Evolutionary conservation across 2,113 vertebrate species (phyloP).

Genomic region (Symphodus melops): DNA sequence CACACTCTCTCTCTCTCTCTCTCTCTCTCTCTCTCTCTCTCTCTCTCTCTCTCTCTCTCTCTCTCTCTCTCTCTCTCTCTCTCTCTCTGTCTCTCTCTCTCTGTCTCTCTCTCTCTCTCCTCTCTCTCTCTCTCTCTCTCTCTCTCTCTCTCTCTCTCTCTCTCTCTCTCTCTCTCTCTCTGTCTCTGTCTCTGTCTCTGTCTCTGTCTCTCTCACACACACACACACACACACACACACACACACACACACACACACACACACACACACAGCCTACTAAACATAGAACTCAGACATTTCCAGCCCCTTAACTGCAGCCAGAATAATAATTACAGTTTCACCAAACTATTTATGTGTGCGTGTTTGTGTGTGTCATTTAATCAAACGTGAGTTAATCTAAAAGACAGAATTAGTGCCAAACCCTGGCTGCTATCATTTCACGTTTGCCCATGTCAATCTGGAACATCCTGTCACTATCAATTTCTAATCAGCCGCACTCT

Average conservation of each 20-base stretch:
- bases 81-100: too few species aligned
- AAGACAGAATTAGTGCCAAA: slow-evolving; percentile 19
- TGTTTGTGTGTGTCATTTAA: slow-evolving; percentile 7
- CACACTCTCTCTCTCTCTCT: too few species aligned
- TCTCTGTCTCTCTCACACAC: too few species aligned
- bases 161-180: too few species aligned
- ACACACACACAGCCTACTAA: slow-evolving; percentile 8
- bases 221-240: slow-evolving; percentile 24
- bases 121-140: too few species aligned
- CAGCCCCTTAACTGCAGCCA: slow-evolving; percentile 40
- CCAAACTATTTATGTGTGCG: slow-evolving; percentile 1
- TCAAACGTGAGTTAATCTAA: slow-evolving; percentile 19
- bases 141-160: too few species aligned
- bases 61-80: too few species aligned
- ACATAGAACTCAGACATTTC: slow-evolving; percentile 44
- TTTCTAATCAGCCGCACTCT: slow-evolving; percentile 51
- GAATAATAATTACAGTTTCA: slow-evolving; percentile 15
- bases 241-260: slow-evolving; percentile 24
- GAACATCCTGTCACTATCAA: slow-evolving; percentile 65
- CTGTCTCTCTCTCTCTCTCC: too few species aligned
- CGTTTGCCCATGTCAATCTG: slow-evolving; percentile 17
- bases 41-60: too few species aligned
- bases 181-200: too few species aligned
- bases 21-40: too few species aligned
- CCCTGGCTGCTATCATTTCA: slow-evolving; percentile 20